Percentiles rank a stretch among this genome's conserved stretches.
These are phyloP conservation scores for Troides oblongomaculatus DNA, from an alignment of 2,888 invertebrate species.

Conservation along the genomic window DNA sequence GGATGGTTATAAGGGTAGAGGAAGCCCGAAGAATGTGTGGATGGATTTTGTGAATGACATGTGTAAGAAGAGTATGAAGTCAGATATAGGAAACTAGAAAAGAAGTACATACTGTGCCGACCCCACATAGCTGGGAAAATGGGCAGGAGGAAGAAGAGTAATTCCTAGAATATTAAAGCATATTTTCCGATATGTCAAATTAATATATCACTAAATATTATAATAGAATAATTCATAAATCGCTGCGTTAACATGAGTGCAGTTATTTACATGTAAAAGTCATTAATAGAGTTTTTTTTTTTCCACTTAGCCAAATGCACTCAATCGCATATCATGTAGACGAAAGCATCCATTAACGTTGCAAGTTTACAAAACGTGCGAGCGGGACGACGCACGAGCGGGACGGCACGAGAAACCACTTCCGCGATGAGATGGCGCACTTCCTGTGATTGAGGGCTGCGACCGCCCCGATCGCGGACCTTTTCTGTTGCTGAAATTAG, in stretches of 20 bases:
- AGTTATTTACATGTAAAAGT: background rate
- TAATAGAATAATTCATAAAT: too few relatives aligned
- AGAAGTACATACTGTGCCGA: too few relatives aligned
- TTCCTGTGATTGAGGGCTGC: conserved; percentile 78
- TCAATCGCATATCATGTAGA: conserved; percentile 63
- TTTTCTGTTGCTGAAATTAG: conserved; percentile 49
- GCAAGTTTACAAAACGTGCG: conserved; percentile 59
- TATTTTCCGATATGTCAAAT: background rate
- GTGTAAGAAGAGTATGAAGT: too few relatives aligned
- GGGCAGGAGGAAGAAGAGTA: too few relatives aligned
- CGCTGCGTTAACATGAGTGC: background rate
- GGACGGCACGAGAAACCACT: conserved; percentile 75
- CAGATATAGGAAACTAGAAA: too few relatives aligned
- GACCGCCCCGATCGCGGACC: conserved; percentile 40
- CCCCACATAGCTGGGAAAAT: too few relatives aligned
- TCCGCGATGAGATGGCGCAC: conserved; percentile 81
- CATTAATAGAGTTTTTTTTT: conserved; percentile 33
- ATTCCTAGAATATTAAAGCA: too few relatives aligned
- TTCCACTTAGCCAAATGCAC: conserved; percentile 62
- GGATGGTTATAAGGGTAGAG: too few relatives aligned
- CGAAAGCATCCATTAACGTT: conserved; percentile 61
- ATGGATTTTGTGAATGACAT: too few relatives aligned
- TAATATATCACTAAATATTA: background rate
- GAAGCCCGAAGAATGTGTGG: too few relatives aligned
- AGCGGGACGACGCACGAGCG: conserved; percentile 53